Conservation (phyloP, 2,113 vertebrate species). For the Alexandromys fortis region DNA sequence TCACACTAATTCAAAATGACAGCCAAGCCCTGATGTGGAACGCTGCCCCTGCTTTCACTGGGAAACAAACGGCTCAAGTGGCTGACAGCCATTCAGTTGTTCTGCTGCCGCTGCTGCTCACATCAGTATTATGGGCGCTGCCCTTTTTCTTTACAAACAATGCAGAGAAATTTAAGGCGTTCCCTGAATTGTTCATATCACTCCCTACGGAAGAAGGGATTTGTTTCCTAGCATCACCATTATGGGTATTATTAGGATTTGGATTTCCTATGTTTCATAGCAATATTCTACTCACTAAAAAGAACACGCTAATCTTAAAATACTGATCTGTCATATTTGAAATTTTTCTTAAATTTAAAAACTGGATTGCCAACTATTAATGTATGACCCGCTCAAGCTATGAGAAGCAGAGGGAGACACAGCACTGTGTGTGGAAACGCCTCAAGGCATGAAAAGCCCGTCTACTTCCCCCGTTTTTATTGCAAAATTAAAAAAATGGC, state of each 20-base stretch:
- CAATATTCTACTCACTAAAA: slow-evolving; percentile 49
- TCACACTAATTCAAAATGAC: slow-evolving; percentile 49
- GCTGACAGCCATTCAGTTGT: not conserved
- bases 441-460: slow-evolving; percentile 43
- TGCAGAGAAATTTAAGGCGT: not conserved
- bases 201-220: not conserved
- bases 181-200: slow-evolving; percentile 6
- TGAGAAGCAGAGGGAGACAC: not conserved
- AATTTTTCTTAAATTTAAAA: slow-evolving; percentile 37
- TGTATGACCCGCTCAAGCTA: not conserved
- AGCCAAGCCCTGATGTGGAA: not conserved
- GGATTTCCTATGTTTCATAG: not conserved
- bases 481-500: slow-evolving; percentile 50
- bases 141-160: slow-evolving; percentile 38
- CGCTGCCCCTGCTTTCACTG: not conserved
- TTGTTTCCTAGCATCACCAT: slow-evolving; percentile 34
- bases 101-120: slow-evolving; percentile 3
- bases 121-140: not conserved
- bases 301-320: slow-evolving; percentile 43
- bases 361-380: slow-evolving; percentile 34
- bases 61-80: slow-evolving; percentile 4
- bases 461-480: slow-evolving; percentile 33
- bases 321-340: slow-evolving; percentile 10
- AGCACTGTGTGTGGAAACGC: not conserved
- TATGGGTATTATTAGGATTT: slow-evolving; percentile 30